Conservation (phyloP, 1,140 invertebrate genomes). For the Neomicropteryx cornuta region DNA sequence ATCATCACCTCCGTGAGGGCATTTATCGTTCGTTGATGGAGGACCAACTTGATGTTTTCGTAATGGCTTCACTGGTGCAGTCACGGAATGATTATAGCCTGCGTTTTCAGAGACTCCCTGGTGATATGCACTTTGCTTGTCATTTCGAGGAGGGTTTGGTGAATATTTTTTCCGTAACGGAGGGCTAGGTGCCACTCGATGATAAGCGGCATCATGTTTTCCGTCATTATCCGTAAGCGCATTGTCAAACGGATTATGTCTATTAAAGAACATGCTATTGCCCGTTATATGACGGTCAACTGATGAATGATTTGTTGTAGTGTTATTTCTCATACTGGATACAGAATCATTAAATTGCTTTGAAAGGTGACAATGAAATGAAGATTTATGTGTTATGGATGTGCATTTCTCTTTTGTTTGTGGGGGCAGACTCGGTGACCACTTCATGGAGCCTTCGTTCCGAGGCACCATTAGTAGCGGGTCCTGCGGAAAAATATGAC, state of each 20-base stretch:
- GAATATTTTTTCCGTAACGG: constrained; percentile 32
- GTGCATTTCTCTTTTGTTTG: constrained; percentile 28
- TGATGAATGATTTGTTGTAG: constrained; percentile 21
- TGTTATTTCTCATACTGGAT: constrained; percentile 24
- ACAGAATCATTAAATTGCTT: constrained; percentile 20
- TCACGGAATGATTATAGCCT: no score
- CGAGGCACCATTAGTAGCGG: constrained; percentile 50
- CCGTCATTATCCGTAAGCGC: constrained; percentile 31
- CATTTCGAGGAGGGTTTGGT: constrained; percentile 21
- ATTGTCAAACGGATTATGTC: constrained; percentile 24
- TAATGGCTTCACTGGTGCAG: no score
- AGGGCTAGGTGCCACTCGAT: constrained; percentile 32
- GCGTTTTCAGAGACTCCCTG: no score
- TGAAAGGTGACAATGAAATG: constrained; percentile 33
- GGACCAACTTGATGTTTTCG: no score
- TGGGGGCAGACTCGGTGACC: constrained; percentile 31
- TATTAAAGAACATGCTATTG: constrained; percentile 20
- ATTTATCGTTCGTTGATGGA: no score
- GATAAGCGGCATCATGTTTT: constrained; percentile 18
- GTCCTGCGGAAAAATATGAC: constrained; percentile 27
- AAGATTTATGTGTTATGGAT: constrained; percentile 24
- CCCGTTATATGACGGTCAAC: constrained; percentile 11
- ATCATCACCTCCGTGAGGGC: no score
- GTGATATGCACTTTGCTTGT: no score
- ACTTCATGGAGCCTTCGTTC: constrained; percentile 44